A percentile compares a stretch with the other conserved stretches of the same genome.
Conservation (phyloP, 2,113 vertebrate species). For the Amphilophus citrinellus region DNA sequence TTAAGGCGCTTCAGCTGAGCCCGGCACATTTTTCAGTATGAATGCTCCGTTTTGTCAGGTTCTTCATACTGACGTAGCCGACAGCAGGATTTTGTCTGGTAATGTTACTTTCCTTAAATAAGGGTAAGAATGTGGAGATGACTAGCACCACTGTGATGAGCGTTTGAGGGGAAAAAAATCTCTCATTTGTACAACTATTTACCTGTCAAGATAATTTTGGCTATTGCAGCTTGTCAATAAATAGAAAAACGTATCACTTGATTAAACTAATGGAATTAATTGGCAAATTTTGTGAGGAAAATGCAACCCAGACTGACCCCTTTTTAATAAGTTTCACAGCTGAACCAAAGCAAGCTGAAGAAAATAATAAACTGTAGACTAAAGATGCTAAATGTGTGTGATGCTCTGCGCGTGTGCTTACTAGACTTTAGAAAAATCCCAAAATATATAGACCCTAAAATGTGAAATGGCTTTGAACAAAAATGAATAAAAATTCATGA, state of each 20-base stretch:
- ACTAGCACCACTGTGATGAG: conserved; percentile 1
- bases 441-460: neutral
- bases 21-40: conserved; percentile 49
- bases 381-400: neutral
- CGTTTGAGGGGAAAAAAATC: neutral
- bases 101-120: conserved; percentile 25
- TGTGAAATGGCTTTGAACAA: neutral
- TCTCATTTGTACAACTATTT: neutral
- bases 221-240: neutral
- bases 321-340: conserved; percentile 28
- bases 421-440: neutral
- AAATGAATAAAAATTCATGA: conserved; percentile 1
- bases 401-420: neutral
- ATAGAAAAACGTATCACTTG: neutral
- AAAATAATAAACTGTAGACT: neutral
- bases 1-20: conserved; percentile 33
- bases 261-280: conserved; percentile 16
- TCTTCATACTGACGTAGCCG: conserved; percentile 2
- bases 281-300: conserved; percentile 10
- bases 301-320: neutral
- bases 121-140: conserved; percentile 28
- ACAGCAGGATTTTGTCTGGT: conserved; percentile 26
- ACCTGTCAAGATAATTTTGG: neutral
- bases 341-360: conserved; percentile 1
- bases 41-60: conserved; percentile 45